Percentiles rank a stretch among this genome's conserved stretches.
These are phyloP conservation scores for Chymomyza fuscimana DNA, from an alignment of 2,888 invertebrate genomes.

Conservation along the genomic window DNA sequence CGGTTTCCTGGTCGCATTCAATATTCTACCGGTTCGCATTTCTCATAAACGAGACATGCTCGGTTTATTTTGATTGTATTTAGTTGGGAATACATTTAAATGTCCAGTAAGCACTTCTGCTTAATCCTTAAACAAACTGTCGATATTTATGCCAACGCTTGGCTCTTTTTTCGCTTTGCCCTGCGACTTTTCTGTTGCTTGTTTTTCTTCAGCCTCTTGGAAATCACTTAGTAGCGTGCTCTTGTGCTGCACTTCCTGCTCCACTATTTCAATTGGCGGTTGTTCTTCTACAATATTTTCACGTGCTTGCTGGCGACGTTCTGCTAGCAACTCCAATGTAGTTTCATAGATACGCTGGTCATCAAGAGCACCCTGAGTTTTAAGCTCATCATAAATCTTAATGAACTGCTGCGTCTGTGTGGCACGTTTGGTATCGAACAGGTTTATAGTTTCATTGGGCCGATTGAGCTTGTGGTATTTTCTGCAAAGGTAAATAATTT, in stretches of 20 bases:
- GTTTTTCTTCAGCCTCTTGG: constrained; percentile 45
- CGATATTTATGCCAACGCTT: constrained; percentile 63
- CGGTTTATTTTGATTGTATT: too few relatives aligned
- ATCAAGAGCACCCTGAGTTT: constrained; percentile 81
- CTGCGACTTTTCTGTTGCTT: constrained; percentile 6
- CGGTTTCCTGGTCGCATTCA: too few relatives aligned
- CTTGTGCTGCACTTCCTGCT: constrained; percentile 21
- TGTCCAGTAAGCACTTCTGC: too few relatives aligned
- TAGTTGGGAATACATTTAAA: constrained; percentile 33
- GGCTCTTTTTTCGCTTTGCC: constrained; percentile 39
- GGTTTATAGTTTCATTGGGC: constrained; percentile 81
- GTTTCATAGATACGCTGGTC: constrained; percentile 81
- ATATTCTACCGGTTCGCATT: too few relatives aligned
- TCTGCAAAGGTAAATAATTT: constrained; percentile 80
- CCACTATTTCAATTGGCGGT: constrained; percentile 1
- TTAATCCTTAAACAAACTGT: constrained; percentile 61
- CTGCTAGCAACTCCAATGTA: constrained; percentile 80
- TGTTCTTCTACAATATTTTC: constrained; percentile 32
- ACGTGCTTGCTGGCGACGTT: constrained; percentile 50
- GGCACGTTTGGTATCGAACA: constrained; percentile 78
- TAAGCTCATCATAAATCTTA: constrained; percentile 82
- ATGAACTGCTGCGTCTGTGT: constrained; percentile 83
- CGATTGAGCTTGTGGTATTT: constrained; percentile 84
- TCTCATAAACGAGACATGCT: too few relatives aligned
- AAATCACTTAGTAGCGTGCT: constrained; percentile 55